These are phyloP conservation scores for Pipistrellus pygmaeus DNA, from an alignment of 2,797 vertebrate species.

Conservation along the genomic window DNA sequence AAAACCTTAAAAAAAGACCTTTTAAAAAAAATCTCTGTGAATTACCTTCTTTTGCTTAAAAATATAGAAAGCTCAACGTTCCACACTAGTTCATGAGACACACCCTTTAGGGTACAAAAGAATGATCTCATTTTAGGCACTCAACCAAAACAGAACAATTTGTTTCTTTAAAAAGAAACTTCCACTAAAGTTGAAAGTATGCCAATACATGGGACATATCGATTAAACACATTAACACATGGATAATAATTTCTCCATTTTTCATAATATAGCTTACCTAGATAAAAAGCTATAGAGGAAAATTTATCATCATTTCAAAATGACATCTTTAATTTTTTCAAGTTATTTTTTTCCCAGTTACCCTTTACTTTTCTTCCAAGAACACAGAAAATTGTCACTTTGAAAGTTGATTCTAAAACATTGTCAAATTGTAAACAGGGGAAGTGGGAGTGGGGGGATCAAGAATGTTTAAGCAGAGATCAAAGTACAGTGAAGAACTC, in stretches of 20 bases:
- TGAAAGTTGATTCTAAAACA: constrained; percentile 4
- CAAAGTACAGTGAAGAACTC: neutral
- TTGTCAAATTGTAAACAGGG: neutral
- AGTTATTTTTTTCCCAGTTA: neutral
- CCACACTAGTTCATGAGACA: constrained; percentile 20
- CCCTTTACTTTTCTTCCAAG: constrained; percentile 30
- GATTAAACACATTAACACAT: neutral
- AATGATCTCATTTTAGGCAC: constrained; percentile 58
- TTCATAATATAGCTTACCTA: neutral
- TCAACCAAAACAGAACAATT: constrained; percentile 14
- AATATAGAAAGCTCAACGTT: constrained; percentile 50
- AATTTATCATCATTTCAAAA: constrained; percentile 25
- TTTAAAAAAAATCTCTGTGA: constrained; percentile 67
- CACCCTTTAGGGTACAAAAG: constrained; percentile 20
- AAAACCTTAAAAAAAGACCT: constrained; percentile 70
- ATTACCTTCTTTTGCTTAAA: constrained; percentile 72
- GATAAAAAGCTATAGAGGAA: neutral
- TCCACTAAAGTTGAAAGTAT: constrained; percentile 23
- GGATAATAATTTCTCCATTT: neutral
- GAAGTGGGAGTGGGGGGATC: neutral
- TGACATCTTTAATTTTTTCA: constrained; percentile 18
- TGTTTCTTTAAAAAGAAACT: constrained; percentile 61
- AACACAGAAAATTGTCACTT: constrained; percentile 1
- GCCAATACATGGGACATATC: neutral
- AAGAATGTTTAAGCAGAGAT: neutral